Evolutionary conservation across 2,888 invertebrate genomes (phyloP).

Genomic region (Nomada flava): DNA sequence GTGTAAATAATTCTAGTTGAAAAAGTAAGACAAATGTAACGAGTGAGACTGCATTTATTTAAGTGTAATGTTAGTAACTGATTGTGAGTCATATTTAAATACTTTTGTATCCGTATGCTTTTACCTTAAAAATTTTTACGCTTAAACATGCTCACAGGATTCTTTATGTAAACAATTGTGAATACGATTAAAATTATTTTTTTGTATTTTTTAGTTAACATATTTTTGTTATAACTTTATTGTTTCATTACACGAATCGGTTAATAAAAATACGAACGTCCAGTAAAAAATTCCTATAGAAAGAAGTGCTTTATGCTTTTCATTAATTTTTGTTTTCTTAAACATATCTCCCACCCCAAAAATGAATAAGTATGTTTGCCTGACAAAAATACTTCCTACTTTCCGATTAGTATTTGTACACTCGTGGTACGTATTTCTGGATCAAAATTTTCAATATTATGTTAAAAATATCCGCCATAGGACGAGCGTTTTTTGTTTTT

Average conservation of each 20-base stretch:
- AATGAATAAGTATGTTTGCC: slow-evolving; percentile 1
- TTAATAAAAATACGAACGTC: not conserved
- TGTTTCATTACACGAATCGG: not conserved
- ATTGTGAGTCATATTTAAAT: slow-evolving; percentile 41
- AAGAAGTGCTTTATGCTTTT: slow-evolving; percentile 3
- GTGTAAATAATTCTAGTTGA: slow-evolving; percentile 74
- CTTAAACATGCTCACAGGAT: slow-evolving; percentile 30
- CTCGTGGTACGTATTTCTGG: not conserved
- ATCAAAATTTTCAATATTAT: slow-evolving; percentile 31
- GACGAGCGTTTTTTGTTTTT: slow-evolving; percentile 20
- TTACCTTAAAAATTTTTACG: slow-evolving; percentile 45
- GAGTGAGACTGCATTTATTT: slow-evolving; percentile 70
- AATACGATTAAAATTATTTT: slow-evolving; percentile 67
- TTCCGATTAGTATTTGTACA: not conserved
- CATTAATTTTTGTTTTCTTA: slow-evolving; percentile 12
- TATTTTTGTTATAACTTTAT: not conserved
- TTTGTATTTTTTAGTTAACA: slow-evolving; percentile 53
- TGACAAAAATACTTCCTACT: too few relatives aligned
- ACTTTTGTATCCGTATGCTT: slow-evolving; percentile 61
- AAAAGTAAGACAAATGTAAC: slow-evolving; percentile 44
- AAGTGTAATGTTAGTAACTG: slow-evolving; percentile 47
- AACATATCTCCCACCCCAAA: not conserved
- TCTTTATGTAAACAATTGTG: slow-evolving; percentile 52
- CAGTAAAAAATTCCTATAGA: not conserved
- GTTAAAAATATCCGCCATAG: not conserved